These are phyloP conservation scores for Cyphomyrmex costatus DNA, from an alignment of 1,140 invertebrate genomes.

Conservation along the genomic window DNA sequence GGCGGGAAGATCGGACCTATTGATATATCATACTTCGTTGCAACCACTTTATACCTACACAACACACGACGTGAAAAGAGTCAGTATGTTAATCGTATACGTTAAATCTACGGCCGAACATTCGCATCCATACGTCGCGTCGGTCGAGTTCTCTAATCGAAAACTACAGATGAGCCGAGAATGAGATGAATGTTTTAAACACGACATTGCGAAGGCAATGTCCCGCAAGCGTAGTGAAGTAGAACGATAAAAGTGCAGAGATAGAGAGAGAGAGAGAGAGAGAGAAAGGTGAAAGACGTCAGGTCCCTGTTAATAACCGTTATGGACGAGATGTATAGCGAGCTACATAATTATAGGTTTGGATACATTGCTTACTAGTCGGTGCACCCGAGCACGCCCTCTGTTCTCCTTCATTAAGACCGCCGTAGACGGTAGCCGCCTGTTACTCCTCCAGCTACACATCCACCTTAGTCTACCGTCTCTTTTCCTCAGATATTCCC, in stretches of 20 bases:
- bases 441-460: constrained; percentile 79
- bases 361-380: constrained; percentile 84
- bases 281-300: constrained; percentile 72
- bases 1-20: neutral
- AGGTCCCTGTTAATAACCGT: constrained; percentile 83
- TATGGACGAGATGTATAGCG: constrained; percentile 82
- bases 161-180: constrained; percentile 25
- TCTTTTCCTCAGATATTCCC: constrained; percentile 41
- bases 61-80: neutral
- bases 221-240: constrained; percentile 62
- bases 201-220: constrained; percentile 24
- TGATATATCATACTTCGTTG: constrained; percentile 19
- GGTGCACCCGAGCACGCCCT: constrained; percentile 85
- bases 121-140: neutral
- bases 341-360: constrained; percentile 85
- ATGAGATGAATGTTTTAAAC: constrained; percentile 49
- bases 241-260: constrained; percentile 61
- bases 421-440: constrained; percentile 83
- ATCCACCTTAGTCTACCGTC: constrained; percentile 51
- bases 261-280: constrained; percentile 27
- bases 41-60: neutral
- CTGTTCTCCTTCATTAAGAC: constrained; percentile 86
- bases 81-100: neutral
- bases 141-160: constrained; percentile 42
- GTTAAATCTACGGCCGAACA: constrained; percentile 11